These are phyloP conservation scores for Dromas ardeola DNA, from an alignment of 2,113 vertebrate species.

Conservation along the genomic window DNA sequence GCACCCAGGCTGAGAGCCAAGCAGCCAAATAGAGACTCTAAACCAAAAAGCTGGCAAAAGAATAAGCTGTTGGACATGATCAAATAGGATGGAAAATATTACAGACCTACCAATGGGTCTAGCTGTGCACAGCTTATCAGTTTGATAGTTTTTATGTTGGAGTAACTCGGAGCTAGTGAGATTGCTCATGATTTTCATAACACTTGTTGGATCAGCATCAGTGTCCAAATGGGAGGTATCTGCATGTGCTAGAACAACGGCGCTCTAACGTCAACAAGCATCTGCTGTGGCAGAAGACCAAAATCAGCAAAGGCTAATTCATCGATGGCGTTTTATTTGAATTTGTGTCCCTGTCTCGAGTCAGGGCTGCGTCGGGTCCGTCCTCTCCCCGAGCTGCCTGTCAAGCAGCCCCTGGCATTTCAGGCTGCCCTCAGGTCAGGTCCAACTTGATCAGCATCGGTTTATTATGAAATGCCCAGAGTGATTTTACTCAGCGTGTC, in stretches of 20 bases:
- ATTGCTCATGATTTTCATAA: neutral
- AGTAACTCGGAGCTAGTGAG: neutral
- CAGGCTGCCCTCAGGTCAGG: neutral
- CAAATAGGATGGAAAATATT: neutral
- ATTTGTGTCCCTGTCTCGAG: neutral
- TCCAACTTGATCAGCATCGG: neutral
- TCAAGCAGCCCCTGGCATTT: neutral
- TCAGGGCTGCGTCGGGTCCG: neutral
- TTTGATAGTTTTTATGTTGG: neutral
- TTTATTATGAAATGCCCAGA: neutral
- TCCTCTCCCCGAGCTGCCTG: neutral
- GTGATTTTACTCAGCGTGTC: neutral
- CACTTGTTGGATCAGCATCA: neutral
- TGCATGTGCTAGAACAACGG: neutral
- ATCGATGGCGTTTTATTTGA: neutral
- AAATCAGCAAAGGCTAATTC: neutral
- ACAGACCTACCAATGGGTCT: neutral
- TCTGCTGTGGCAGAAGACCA: neutral
- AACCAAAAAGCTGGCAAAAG: neutral
- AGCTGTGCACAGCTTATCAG: neutral
- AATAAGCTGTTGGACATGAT: neutral
- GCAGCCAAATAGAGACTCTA: neutral
- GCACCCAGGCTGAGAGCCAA: neutral
- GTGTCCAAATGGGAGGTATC: neutral
- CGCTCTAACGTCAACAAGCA: neutral